phyloP scores from a whole-genome alignment of 2,797 vertebrate genomes.

The Girardinus metallicus region DNA sequence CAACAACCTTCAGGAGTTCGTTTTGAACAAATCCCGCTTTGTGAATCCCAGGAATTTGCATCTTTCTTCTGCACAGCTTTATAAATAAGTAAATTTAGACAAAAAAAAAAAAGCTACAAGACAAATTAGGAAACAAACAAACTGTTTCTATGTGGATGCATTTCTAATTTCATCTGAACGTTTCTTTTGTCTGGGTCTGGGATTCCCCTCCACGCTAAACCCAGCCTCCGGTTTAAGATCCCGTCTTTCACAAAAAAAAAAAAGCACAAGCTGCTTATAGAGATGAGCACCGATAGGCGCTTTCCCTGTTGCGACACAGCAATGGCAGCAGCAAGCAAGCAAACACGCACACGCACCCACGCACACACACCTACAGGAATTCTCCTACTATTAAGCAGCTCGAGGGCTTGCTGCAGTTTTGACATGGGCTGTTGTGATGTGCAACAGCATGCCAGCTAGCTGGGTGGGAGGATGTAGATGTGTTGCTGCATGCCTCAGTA shows the following conservation, averaged over 20 bases:
- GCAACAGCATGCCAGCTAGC: conserved; percentile 54
- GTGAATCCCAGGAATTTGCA: neutral
- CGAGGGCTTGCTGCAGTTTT: conserved; percentile 59
- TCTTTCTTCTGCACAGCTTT: neutral
- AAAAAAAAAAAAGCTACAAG: neutral
- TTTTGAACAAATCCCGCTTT: neutral
- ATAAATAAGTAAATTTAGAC: neutral
- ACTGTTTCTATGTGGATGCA: neutral
- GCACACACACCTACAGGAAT: conserved; percentile 25
- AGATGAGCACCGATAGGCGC: conserved; percentile 23
- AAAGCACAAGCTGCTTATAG: conserved; percentile 10
- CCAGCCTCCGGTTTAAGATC: conserved; percentile 24
- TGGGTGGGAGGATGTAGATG: conserved; percentile 59
- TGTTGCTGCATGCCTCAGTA: conserved; percentile 50
- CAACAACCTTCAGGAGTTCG: neutral
- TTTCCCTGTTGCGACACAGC: conserved; percentile 25
- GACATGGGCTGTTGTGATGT: conserved; percentile 60
- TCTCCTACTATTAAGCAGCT: conserved; percentile 52
- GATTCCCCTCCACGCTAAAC: neutral
- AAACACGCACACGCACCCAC: neutral
- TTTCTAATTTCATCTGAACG: neutral
- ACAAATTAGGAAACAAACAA: neutral
- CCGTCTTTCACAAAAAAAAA: conserved; percentile 1
- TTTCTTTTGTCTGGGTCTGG: neutral
- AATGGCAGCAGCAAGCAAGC: conserved; percentile 25